Conservation (phyloP, 2,113 vertebrate genomes). For the Ageneiosus marmoratus region DNA sequence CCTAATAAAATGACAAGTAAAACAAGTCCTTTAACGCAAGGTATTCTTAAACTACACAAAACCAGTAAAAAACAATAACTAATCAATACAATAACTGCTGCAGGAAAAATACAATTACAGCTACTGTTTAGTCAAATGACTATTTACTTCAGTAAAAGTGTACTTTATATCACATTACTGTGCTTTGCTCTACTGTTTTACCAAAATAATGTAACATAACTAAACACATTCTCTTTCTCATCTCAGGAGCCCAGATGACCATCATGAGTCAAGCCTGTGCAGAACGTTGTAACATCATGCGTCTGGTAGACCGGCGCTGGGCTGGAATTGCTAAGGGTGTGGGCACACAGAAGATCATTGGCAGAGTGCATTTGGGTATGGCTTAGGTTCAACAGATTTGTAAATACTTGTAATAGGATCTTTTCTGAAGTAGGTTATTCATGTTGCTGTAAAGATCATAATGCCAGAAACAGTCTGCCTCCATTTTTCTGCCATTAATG, state of each 20-base stretch:
- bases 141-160: neutral
- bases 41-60: no score
- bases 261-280: constrained; percentile 99
- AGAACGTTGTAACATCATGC: constrained; percentile 97
- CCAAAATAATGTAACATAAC: neutral
- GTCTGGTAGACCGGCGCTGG: constrained; percentile 95
- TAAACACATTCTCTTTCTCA: neutral
- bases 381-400: neutral
- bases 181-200: neutral
- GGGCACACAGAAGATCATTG: constrained; percentile 97
- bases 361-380: constrained; percentile 93
- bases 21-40: no score
- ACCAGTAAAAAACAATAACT: no score
- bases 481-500: neutral
- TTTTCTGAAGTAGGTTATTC: neutral
- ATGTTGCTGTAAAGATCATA: neutral
- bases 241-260: constrained; percentile 95
- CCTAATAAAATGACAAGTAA: no score
- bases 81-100: no score
- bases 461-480: neutral
- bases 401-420: neutral
- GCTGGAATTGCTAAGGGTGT: constrained; percentile 97
- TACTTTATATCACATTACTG: neutral
- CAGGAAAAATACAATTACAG: no score
- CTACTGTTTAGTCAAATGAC: neutral